These are phyloP conservation scores for Sinosuthora webbiana DNA, from an alignment of 2,113 vertebrate genomes.

Conservation along the genomic window DNA sequence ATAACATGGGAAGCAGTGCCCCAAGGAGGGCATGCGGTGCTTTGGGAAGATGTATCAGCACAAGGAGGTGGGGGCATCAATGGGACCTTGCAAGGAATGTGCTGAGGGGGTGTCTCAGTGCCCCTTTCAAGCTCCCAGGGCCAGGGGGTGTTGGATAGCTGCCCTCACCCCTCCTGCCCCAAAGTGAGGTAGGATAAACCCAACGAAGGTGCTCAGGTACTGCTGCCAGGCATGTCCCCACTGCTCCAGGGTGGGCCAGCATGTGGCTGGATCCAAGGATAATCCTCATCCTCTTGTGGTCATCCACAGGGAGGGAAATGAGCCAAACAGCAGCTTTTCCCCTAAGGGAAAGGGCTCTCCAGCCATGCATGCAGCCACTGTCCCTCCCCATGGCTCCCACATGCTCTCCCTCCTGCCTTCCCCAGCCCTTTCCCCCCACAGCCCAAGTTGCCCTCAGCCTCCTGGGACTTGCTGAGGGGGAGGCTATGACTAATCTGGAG, in stretches of 20 bases:
- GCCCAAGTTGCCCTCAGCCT: background rate
- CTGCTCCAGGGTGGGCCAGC: background rate
- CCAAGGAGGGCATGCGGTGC: background rate
- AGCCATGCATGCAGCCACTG: background rate
- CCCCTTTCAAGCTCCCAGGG: background rate
- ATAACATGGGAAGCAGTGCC: rapidly evolving
- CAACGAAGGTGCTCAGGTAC: background rate
- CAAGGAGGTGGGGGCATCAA: background rate
- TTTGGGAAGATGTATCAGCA: background rate
- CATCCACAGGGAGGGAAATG: background rate
- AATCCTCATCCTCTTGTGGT: background rate
- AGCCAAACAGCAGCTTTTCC: background rate
- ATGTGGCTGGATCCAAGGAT: background rate
- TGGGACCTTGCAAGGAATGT: background rate
- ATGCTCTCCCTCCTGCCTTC: background rate
- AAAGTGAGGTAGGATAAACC: too few relatives aligned
- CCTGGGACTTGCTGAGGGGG: background rate
- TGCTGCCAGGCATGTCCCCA: background rate
- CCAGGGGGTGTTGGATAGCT: background rate
- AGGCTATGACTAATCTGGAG: background rate
- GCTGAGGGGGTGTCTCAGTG: background rate
- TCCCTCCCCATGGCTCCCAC: background rate
- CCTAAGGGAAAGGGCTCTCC: background rate
- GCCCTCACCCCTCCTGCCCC: background rate
- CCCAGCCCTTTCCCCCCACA: background rate